Evolutionary conservation across 2,797 vertebrate species (phyloP).

Genomic region (Hybognathus amarus): DNA sequence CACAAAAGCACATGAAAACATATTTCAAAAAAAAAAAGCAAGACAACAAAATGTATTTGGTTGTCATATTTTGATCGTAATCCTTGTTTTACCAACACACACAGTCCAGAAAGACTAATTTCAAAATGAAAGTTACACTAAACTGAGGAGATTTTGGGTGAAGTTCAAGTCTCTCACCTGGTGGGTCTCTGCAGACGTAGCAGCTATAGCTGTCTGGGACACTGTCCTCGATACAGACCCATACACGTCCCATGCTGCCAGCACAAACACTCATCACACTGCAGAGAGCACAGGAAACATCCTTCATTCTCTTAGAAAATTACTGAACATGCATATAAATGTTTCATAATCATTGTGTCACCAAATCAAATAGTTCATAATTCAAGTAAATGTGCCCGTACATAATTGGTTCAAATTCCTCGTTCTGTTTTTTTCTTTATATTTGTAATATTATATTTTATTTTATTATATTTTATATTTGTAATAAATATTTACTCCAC

Average conservation of each 20-base stretch:
- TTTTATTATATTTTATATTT: too few species aligned
- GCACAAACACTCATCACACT: constrained; percentile 96
- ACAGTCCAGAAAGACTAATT: not conserved
- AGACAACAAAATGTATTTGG: not conserved
- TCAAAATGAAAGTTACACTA: not conserved
- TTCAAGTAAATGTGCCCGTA: not conserved
- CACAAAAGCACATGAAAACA: constrained; percentile 43
- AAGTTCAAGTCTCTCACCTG: constrained; percentile 77
- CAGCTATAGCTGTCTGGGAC: constrained; percentile 94
- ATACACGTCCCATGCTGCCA: constrained; percentile 99
- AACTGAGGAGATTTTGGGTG: not conserved
- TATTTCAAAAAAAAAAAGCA: not conserved
- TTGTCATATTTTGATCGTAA: not conserved
- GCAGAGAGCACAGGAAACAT: constrained; percentile 10
- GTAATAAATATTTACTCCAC: not conserved
- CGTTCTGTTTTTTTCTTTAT: too few species aligned
- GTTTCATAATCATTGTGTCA: not conserved
- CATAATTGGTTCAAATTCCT: not conserved
- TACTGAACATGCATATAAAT: not conserved
- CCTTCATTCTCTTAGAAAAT: not conserved
- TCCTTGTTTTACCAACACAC: not conserved
- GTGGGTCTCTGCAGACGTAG: constrained; percentile 92
- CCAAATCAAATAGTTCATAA: not conserved
- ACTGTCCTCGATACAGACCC: constrained; percentile 93
- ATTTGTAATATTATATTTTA: too few species aligned